Evolutionary conservation across 2,888 invertebrate species (phyloP).

Genomic region (Pyrgus malvae): DNA sequence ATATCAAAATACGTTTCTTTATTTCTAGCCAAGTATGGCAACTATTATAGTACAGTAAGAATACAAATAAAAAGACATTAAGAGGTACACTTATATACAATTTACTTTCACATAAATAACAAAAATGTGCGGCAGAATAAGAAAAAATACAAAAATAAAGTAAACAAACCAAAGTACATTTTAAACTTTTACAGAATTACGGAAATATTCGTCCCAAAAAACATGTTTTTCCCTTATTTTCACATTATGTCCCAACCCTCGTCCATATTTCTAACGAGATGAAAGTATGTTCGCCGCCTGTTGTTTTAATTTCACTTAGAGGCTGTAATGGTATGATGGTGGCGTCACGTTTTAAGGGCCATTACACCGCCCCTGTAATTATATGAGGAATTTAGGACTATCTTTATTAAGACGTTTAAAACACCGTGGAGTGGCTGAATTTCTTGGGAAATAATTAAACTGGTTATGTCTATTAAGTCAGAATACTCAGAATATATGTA

Average conservation of each 20-base stretch:
- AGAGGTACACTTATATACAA: too few species aligned
- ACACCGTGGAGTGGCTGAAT: background rate
- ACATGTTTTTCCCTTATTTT: conserved; percentile 1
- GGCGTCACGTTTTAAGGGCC: conserved; percentile 55
- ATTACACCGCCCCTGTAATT: conserved; percentile 56
- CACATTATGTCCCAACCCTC: conserved; percentile 2
- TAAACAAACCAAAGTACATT: too few species aligned
- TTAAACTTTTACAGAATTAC: background rate
- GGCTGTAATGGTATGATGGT: conserved; percentile 33
- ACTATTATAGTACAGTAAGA: too few species aligned
- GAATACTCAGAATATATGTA: too few species aligned
- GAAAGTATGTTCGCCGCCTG: conserved; percentile 27
- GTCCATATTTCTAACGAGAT: conserved; percentile 25
- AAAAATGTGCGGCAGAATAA: too few species aligned
- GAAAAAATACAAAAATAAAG: too few species aligned
- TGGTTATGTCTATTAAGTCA: background rate
- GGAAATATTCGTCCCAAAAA: background rate
- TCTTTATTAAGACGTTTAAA: conserved; percentile 47
- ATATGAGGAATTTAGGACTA: conserved; percentile 40
- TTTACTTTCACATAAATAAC: too few species aligned
- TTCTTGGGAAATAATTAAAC: background rate
- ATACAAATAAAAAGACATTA: too few species aligned
- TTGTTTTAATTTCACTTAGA: conserved; percentile 42
- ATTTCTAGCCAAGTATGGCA: too few species aligned
- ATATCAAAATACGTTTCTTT: too few species aligned